Evolutionary conservation across 2,888 invertebrate species (phyloP).

Genomic region (Pristionchus japonicus): DNA sequence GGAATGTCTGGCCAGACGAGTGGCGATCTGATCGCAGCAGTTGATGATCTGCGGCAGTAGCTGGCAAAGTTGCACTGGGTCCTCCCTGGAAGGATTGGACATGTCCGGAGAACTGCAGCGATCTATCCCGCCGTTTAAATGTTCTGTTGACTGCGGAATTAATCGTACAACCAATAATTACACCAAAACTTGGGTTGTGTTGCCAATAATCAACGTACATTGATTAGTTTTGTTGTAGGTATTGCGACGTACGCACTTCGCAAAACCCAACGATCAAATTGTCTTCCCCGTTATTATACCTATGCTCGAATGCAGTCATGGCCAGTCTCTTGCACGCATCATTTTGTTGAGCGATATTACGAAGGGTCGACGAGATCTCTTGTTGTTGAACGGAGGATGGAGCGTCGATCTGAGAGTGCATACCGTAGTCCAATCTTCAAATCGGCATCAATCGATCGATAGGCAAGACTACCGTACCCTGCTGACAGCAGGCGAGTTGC

Average conservation of each 20-base stretch:
- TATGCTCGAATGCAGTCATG: conserved; percentile 40
- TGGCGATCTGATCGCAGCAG: conserved; percentile 50
- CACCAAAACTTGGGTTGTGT: too few species aligned
- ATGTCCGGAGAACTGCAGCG: not conserved
- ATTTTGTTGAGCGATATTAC: conserved; percentile 23
- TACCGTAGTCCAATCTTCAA: not conserved
- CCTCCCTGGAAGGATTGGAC: not conserved
- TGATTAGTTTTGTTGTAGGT: too few species aligned
- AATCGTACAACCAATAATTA: not conserved
- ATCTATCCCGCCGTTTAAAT: not conserved
- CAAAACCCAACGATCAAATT: too few species aligned
- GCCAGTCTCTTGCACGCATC: conserved; percentile 41
- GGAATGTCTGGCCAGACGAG: conserved; percentile 53
- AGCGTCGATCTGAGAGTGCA: not conserved
- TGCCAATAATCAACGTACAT: too few species aligned
- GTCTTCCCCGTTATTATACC: too few species aligned
- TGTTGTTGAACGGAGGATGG: conserved; percentile 10
- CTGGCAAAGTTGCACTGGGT: conserved; percentile 38
- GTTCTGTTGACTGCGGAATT: not conserved
- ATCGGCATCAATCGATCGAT: too few species aligned
- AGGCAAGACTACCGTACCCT: not conserved
- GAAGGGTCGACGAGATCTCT: conserved; percentile 15
- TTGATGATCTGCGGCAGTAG: conserved; percentile 54
- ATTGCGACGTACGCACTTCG: too few species aligned
- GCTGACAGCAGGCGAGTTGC: not conserved